Evolutionary conservation across 2,888 invertebrate genomes (phyloP).

Genomic region (Drosophila testacea): DNA sequence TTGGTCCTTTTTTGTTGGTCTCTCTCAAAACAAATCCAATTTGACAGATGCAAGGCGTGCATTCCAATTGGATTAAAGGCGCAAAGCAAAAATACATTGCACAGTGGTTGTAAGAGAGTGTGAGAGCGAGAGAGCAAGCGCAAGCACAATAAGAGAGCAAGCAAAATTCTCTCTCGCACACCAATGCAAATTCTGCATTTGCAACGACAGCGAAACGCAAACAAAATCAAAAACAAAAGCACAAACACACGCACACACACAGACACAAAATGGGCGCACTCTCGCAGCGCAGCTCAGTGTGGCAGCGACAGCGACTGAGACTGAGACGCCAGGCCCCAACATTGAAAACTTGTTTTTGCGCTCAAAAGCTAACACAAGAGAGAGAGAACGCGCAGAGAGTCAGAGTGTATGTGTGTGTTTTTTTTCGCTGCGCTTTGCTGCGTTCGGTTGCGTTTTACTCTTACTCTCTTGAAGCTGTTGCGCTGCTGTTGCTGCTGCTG

Average conservation of each 20-base stretch:
- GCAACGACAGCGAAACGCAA: constrained; percentile 55
- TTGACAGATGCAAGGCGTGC: constrained; percentile 65
- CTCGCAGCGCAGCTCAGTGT: constrained; percentile 15
- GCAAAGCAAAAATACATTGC: constrained; percentile 48
- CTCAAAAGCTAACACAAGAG: constrained; percentile 14
- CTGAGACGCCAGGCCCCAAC: constrained; percentile 30
- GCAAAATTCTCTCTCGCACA: constrained; percentile 35
- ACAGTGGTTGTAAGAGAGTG: constrained; percentile 54
- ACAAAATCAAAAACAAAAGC: constrained; percentile 51
- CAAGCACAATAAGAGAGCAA: constrained; percentile 33
- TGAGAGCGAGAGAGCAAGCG: constrained; percentile 20
- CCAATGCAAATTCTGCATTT: constrained; percentile 72
- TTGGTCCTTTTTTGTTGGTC: background rate
- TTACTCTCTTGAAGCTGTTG: constrained; percentile 60
- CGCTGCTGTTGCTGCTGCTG: constrained; percentile 51
- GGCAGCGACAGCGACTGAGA: constrained; percentile 22
- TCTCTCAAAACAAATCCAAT: constrained; percentile 9
- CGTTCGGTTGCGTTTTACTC: constrained; percentile 59
- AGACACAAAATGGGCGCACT: constrained; percentile 62
- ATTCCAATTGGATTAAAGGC: constrained; percentile 76
- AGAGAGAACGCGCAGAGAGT: constrained; percentile 31
- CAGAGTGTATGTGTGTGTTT: constrained; percentile 16
- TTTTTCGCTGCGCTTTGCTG: constrained; percentile 66
- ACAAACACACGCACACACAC: constrained; percentile 23
- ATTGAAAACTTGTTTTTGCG: constrained; percentile 53